These are phyloP conservation scores for Enoplosus armatus DNA, from an alignment of 2,797 vertebrate species.

Conservation along the genomic window DNA sequence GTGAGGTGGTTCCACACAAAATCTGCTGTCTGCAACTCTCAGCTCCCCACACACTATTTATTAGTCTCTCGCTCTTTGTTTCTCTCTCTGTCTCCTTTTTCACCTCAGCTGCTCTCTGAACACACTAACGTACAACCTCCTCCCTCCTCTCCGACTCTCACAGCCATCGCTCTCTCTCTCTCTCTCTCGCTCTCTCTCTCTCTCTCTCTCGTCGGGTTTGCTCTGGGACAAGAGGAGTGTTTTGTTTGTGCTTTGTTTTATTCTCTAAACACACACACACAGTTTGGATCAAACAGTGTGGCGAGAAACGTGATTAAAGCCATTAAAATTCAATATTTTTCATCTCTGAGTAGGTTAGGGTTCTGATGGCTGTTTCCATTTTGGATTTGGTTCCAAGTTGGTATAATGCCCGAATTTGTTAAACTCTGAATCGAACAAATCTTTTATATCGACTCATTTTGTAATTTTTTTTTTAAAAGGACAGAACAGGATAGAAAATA, in stretches of 20 bases:
- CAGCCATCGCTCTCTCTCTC: conserved; percentile 73
- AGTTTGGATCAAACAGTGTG: conserved; percentile 73
- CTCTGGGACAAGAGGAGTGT: conserved; percentile 76
- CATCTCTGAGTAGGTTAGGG: not conserved
- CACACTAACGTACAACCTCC: conserved; percentile 10
- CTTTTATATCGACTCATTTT: not conserved
- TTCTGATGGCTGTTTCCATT: not conserved
- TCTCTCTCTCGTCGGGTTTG: conserved; percentile 25
- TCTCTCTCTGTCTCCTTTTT: conserved; percentile 17
- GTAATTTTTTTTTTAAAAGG: too few species aligned
- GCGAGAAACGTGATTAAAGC: not conserved
- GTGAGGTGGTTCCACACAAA: conserved; percentile 52
- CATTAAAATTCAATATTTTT: not conserved
- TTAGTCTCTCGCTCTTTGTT: conserved; percentile 39
- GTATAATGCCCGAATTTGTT: not conserved
- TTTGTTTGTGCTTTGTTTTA: conserved; percentile 42
- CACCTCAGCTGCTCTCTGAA: conserved; percentile 50
- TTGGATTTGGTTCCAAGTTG: not conserved
- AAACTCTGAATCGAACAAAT: not conserved
- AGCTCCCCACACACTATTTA: conserved; percentile 49
- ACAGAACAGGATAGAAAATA: too few species aligned
- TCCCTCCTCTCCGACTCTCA: conserved; percentile 1
- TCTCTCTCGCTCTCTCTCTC: conserved; percentile 62
- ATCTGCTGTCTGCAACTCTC: conserved; percentile 41
- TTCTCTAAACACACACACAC: conserved; percentile 62